Evolutionary conservation across 2,888 invertebrate species (phyloP).

Genomic region (Limenitis camilla): DNA sequence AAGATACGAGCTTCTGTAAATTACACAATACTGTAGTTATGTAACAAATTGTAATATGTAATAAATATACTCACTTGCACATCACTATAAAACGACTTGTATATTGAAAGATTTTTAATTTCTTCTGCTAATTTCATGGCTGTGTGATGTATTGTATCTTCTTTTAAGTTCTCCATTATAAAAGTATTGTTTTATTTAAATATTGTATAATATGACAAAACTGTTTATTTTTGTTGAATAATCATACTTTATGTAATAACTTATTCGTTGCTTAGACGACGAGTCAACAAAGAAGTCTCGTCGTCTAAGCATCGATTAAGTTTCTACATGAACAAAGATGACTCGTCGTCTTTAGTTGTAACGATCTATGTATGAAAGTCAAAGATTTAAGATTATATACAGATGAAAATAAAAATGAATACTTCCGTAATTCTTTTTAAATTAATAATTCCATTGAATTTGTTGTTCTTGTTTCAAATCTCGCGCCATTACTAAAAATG

Average conservation of each 20-base stretch:
- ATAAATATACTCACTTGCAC: constrained; percentile 77
- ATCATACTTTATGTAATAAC: constrained; percentile 25
- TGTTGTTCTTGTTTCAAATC: too few relatives aligned
- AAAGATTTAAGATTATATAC: not conserved
- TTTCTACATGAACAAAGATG: too few relatives aligned
- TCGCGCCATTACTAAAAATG: too few relatives aligned
- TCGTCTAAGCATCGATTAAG: too few relatives aligned
- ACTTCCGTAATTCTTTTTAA: too few relatives aligned
- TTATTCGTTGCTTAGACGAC: constrained; percentile 43
- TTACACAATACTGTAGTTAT: constrained; percentile 20
- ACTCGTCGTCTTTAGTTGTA: too few relatives aligned
- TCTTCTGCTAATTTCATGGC: constrained; percentile 87
- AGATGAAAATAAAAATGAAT: not conserved
- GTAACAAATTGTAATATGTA: not conserved
- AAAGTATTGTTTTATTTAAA: constrained; percentile 13
- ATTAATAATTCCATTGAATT: too few relatives aligned
- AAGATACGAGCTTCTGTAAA: constrained; percentile 83
- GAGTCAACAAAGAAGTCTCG: constrained; percentile 25
- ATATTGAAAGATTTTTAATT: constrained; percentile 83
- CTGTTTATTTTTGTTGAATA: constrained; percentile 19
- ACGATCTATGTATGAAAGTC: too few relatives aligned
- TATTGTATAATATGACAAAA: constrained; percentile 17
- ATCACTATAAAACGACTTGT: constrained; percentile 84
- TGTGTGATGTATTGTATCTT: constrained; percentile 81
- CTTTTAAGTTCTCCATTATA: constrained; percentile 70